Conservation (phyloP, 2,113 vertebrate species). For the Brienomyrus brachyistius region DNA sequence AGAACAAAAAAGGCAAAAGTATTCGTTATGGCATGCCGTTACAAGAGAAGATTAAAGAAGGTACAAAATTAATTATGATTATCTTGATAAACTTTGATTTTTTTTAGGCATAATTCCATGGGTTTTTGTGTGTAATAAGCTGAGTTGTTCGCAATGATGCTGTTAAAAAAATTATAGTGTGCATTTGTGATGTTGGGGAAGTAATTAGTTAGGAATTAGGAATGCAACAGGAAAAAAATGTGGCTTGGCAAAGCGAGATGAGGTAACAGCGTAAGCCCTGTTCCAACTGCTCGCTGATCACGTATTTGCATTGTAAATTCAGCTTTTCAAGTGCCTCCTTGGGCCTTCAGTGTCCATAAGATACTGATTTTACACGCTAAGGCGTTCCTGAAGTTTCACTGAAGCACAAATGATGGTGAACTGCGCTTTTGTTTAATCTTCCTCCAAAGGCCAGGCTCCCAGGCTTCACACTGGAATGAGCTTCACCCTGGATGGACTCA, state of each 20-base stretch:
- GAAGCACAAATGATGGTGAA: background rate
- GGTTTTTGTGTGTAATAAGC: background rate
- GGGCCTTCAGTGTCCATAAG: slow-evolving; percentile 11
- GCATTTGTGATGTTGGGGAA: background rate
- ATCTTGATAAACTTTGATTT: background rate
- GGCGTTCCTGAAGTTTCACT: background rate
- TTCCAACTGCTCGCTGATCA: background rate
- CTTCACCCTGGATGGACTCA: background rate
- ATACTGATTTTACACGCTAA: background rate
- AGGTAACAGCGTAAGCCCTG: background rate
- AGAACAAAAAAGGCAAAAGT: background rate
- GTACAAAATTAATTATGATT: background rate
- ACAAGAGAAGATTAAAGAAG: background rate
- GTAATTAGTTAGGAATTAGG: background rate
- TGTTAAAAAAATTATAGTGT: background rate
- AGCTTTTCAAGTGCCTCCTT: slow-evolving; percentile 4
- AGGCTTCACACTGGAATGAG: background rate
- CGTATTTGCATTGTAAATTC: slow-evolving; percentile 13
- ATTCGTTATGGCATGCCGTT: background rate
- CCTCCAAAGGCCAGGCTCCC: slow-evolving; percentile 10
- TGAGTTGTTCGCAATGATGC: background rate
- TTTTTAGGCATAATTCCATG: background rate
- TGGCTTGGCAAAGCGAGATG: background rate
- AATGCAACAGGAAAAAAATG: background rate
- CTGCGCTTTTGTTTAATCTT: slow-evolving; percentile 7